Percentiles rank a stretch among this genome's conserved stretches.
Evolutionary conservation across 2,888 invertebrate genomes (phyloP).

Genomic region (Gandaritis pyraliata): DNA sequence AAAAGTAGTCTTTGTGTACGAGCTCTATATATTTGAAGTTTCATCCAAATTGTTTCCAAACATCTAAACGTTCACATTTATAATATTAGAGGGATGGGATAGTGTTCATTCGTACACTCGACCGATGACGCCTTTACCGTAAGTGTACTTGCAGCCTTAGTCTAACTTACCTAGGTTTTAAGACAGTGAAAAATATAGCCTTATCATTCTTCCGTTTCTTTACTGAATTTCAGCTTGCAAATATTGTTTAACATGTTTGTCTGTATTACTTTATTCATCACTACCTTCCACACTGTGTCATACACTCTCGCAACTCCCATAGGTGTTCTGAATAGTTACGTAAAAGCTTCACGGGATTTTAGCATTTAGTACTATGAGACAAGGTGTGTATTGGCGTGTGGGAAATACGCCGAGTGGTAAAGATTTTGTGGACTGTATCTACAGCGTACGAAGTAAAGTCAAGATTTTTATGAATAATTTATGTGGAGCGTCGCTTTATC

Average conservation of each 20-base stretch:
- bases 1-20: too few relatives aligned
- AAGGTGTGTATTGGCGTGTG: constrained; percentile 20
- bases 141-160: too few relatives aligned
- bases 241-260: constrained; percentile 32
- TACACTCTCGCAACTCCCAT: constrained; percentile 37
- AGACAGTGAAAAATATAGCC: background rate
- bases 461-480: constrained; percentile 81
- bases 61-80: too few relatives aligned
- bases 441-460: constrained; percentile 49
- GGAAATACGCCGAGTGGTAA: constrained; percentile 16
- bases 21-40: too few relatives aligned
- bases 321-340: constrained; percentile 31
- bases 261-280: constrained; percentile 29
- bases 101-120: too few relatives aligned
- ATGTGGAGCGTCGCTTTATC: constrained; percentile 70
- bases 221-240: constrained; percentile 19
- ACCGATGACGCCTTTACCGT: too few relatives aligned
- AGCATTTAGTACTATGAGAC: background rate
- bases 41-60: too few relatives aligned
- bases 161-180: background rate
- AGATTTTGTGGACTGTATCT: constrained; percentile 33
- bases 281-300: constrained; percentile 31
- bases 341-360: constrained; percentile 12
- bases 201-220: background rate
- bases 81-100: too few relatives aligned